A percentile compares a stretch with the other conserved stretches of the same genome.
These are phyloP conservation scores for Caenorhabditis japonica DNA, from an alignment of 2,888 invertebrate species.

Conservation along the genomic window DNA sequence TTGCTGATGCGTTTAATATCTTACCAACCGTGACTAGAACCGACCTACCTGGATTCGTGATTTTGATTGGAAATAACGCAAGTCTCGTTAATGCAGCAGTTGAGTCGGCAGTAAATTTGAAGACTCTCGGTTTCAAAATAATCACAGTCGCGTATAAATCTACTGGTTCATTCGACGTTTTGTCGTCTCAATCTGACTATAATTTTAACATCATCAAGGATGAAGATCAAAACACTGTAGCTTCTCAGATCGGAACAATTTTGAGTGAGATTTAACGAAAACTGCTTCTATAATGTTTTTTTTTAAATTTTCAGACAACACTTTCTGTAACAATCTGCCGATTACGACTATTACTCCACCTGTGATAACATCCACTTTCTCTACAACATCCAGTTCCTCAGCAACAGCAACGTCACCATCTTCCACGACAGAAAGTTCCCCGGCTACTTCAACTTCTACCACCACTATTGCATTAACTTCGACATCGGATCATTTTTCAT, in stretches of 20 bases:
- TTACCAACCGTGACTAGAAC: constrained; percentile 1
- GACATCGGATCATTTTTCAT: too few relatives aligned
- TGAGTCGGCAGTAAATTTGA: constrained; percentile 12
- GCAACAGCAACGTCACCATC: background rate
- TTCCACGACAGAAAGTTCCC: background rate
- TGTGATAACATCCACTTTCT: too few relatives aligned
- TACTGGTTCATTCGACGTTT: background rate
- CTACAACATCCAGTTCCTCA: background rate
- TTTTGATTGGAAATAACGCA: constrained; percentile 15
- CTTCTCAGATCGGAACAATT: constrained; percentile 17
- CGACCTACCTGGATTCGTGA: constrained; percentile 40
- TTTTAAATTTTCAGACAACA: too few relatives aligned
- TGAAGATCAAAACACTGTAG: constrained; percentile 11
- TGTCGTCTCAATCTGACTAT: constrained; percentile 13
- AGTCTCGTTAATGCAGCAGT: constrained; percentile 3
- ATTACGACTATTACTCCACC: background rate
- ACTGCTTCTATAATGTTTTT: too few relatives aligned
- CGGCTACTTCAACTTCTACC: background rate
- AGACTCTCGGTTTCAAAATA: constrained; percentile 21
- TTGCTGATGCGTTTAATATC: constrained; percentile 16
- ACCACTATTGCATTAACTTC: too few relatives aligned
- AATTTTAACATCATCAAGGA: constrained; percentile 19
- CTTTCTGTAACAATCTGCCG: too few relatives aligned
- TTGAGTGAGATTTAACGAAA: constrained; percentile 11
- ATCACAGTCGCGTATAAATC: constrained; percentile 34